These are phyloP conservation scores for Stichodactyla mertensii DNA, from an alignment of 64 coral and sea anemone species.

Conservation along the genomic window DNA sequence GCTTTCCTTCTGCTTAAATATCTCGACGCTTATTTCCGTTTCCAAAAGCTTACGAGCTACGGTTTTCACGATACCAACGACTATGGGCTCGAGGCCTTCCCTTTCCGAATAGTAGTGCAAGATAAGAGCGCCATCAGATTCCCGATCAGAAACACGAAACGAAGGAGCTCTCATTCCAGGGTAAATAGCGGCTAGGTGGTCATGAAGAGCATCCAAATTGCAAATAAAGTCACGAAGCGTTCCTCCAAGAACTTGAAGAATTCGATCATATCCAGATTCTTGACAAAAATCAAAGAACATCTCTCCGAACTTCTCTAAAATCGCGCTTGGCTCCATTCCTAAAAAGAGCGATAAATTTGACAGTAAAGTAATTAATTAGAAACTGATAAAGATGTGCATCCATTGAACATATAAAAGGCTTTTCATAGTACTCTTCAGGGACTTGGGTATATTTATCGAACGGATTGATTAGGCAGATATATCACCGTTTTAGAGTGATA, in stretches of 20 bases:
- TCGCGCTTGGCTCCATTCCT: conserved; percentile 60
- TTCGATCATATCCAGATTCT: conserved; percentile 79
- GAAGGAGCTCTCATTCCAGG: conserved; percentile 84
- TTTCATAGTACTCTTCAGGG: neutral
- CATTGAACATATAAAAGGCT: neutral
- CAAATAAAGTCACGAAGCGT: conserved; percentile 71
- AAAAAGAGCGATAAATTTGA: neutral
- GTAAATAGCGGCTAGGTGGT: conserved; percentile 71
- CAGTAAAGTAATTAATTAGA: neutral
- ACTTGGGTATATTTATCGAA: neutral
- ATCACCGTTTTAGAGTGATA: neutral
- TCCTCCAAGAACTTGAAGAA: conserved; percentile 78
- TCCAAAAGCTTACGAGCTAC: conserved; percentile 79
- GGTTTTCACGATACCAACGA: conserved; percentile 74
- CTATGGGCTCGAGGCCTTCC: conserved; percentile 75
- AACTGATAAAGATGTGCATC: neutral
- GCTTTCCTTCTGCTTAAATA: conserved; percentile 38
- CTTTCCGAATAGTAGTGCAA: conserved; percentile 81
- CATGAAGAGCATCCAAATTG: conserved; percentile 79
- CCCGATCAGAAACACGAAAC: conserved; percentile 74
- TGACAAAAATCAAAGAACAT: conserved; percentile 85
- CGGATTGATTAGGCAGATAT: neutral
- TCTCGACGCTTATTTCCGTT: conserved; percentile 68
- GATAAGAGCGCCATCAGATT: conserved; percentile 71
- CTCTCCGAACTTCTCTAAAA: conserved; percentile 76